These are phyloP conservation scores for Stigmatopora nigra DNA, from an alignment of 2,113 vertebrate species.

Conservation along the genomic window DNA sequence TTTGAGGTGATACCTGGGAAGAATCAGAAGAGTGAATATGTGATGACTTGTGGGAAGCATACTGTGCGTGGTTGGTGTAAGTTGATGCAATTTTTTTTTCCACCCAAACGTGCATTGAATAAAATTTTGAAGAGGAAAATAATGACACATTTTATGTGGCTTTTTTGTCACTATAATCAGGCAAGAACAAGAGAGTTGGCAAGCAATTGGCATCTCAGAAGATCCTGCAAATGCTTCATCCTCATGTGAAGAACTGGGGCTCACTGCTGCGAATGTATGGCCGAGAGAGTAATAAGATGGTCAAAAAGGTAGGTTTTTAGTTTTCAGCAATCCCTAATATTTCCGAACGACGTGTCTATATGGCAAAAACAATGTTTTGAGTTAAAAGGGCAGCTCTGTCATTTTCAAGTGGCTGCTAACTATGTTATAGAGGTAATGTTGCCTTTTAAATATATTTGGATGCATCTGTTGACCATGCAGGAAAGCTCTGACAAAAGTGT, in stretches of 20 bases:
- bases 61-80: constrained; percentile 98
- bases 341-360: background rate
- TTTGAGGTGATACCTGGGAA: constrained; percentile 99
- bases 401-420: background rate
- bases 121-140: background rate
- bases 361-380: background rate
- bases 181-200: constrained; percentile 96
- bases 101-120: background rate
- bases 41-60: constrained; percentile 98
- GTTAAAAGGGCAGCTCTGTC: background rate
- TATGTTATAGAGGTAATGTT: background rate
- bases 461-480: constrained; percentile 52
- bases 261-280: constrained; percentile 97
- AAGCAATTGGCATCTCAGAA: constrained; percentile 97
- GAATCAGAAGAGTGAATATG: constrained; percentile 99
- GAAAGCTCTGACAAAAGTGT: constrained; percentile 95
- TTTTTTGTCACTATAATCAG: constrained; percentile 55
- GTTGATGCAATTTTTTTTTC: constrained; percentile 46
- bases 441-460: background rate
- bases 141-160: background rate
- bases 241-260: constrained; percentile 98
- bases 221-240: constrained; percentile 96
- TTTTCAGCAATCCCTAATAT: background rate
- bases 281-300: constrained; percentile 95
- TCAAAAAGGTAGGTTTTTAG: constrained; percentile 81